These are phyloP conservation scores for Petroica traversi DNA, from an alignment of 2,113 vertebrate genomes.

Conservation along the genomic window DNA sequence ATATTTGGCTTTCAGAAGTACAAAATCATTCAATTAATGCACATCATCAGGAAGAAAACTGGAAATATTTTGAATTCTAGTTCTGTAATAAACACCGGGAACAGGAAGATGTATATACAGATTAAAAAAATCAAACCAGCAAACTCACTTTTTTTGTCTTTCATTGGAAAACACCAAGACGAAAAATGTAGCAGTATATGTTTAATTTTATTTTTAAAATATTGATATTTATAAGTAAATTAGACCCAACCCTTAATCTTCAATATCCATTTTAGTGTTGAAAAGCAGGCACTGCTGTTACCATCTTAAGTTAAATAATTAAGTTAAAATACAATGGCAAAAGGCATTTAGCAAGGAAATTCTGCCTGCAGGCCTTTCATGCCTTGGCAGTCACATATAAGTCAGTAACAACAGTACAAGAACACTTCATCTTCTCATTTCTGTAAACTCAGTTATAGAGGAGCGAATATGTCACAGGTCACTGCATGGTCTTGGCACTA, in stretches of 20 bases:
- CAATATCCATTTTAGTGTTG: background rate
- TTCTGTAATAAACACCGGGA: background rate
- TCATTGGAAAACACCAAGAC: background rate
- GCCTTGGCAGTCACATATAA: background rate
- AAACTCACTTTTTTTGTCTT: fast-evolving
- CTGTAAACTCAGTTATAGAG: background rate
- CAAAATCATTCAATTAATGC: background rate
- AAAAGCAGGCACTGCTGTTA: background rate
- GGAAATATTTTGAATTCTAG: background rate
- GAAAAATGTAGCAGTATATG: background rate
- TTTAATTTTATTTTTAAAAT: background rate
- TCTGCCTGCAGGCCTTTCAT: background rate
- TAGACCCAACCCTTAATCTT: background rate
- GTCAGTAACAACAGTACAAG: background rate
- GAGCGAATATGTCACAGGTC: background rate
- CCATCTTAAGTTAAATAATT: background rate
- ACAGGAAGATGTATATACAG: background rate
- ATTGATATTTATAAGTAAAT: background rate
- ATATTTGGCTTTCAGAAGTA: background rate
- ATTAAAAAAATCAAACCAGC: background rate
- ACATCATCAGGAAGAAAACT: fast-evolving
- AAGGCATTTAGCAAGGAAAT: background rate
- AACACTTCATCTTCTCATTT: background rate
- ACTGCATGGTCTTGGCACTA: background rate
- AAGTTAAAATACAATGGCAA: background rate